Conservation (phyloP, 1,140 invertebrate genomes). For the Dendroctonus ponderosae region DNA sequence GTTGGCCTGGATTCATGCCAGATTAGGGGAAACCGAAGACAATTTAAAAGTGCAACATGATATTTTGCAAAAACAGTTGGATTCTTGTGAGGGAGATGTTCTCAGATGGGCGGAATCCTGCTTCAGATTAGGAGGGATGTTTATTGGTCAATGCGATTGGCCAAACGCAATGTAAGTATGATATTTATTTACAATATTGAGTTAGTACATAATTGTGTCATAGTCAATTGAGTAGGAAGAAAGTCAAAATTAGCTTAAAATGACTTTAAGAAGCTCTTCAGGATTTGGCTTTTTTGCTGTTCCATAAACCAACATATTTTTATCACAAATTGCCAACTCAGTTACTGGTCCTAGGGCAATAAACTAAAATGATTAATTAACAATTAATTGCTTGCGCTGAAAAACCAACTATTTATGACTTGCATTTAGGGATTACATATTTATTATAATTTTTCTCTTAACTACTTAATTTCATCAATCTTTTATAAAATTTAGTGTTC, state of each 20-base stretch:
- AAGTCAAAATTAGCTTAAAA: conserved; percentile 10
- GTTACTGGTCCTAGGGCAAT: conserved; percentile 54
- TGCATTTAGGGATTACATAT: too few relatives aligned
- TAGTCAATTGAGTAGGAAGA: too few relatives aligned
- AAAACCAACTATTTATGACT: too few relatives aligned
- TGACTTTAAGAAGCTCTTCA: conserved; percentile 40
- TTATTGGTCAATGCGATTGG: conserved; percentile 39
- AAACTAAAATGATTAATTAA: conserved; percentile 42
- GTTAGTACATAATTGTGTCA: too few relatives aligned
- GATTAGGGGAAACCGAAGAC: conserved; percentile 33
- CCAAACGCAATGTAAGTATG: conserved; percentile 37
- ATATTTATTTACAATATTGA: too few relatives aligned
- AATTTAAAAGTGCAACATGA: conserved; percentile 42
- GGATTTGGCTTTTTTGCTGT: conserved; percentile 49
- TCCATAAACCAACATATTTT: conserved; percentile 43
- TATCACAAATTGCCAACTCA: conserved; percentile 47
- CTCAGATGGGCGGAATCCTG: conserved; percentile 43
- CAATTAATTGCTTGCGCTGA: background rate
- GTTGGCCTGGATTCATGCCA: conserved; percentile 46
- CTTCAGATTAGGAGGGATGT: conserved; percentile 41
- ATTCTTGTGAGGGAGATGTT: conserved; percentile 38
- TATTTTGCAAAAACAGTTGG: conserved; percentile 40
- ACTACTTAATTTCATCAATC: too few relatives aligned
- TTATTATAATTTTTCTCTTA: too few relatives aligned
- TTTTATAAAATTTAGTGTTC: background rate